These are phyloP conservation scores for Gambusia affinis DNA, from an alignment of 2,113 vertebrate species.

Conservation along the genomic window DNA sequence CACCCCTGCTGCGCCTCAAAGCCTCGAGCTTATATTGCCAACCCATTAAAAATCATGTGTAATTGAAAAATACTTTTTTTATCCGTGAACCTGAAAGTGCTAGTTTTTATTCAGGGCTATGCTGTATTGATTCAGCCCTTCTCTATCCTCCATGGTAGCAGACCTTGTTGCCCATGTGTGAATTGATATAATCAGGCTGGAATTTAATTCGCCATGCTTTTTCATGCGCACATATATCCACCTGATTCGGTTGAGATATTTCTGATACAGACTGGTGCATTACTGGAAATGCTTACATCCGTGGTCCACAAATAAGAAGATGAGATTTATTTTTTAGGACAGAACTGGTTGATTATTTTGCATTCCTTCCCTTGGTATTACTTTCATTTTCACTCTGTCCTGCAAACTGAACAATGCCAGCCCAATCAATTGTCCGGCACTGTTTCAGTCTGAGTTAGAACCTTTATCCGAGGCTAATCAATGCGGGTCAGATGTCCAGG, in stretches of 20 bases:
- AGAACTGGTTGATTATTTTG: background rate
- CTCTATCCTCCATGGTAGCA: constrained; percentile 22
- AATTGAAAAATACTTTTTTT: constrained; percentile 52
- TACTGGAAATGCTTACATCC: background rate
- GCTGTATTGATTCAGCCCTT: constrained; percentile 36
- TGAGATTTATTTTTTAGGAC: background rate
- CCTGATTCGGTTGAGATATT: constrained; percentile 15
- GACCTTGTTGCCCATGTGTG: constrained; percentile 24
- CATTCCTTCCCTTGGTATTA: background rate
- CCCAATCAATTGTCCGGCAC: constrained; percentile 37
- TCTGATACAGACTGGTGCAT: background rate
- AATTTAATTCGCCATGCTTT: constrained; percentile 16
- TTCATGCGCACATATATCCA: constrained; percentile 36
- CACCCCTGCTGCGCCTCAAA: constrained; percentile 28
- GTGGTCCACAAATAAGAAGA: background rate
- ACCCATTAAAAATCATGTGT: constrained; percentile 37
- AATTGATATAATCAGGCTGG: constrained; percentile 28
- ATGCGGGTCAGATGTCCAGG: constrained; percentile 45
- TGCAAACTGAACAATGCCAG: constrained; percentile 2
- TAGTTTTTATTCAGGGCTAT: constrained; percentile 30
- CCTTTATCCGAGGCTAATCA: constrained; percentile 48
- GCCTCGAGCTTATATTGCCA: constrained; percentile 26
- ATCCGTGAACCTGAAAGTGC: constrained; percentile 33
- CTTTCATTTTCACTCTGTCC: constrained; percentile 14
- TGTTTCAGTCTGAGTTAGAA: constrained; percentile 30